Percentiles rank a stretch among this genome's conserved stretches.
Evolutionary conservation across 2,888 invertebrate genomes (phyloP).

Genomic region (Eugnorisma glareosa): DNA sequence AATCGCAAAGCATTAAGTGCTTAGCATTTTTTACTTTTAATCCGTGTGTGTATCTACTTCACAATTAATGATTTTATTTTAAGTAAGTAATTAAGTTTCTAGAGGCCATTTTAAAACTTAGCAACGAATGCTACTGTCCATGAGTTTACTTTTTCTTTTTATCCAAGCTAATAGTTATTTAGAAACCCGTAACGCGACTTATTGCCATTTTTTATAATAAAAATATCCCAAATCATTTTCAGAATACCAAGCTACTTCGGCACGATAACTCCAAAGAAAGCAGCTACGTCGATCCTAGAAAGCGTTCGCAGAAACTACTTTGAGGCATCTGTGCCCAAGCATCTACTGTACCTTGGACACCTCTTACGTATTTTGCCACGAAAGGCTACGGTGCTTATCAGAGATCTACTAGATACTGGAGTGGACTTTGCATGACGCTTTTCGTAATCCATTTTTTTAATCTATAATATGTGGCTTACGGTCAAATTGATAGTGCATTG

Average conservation of each 20-base stretch:
- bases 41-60: not conserved
- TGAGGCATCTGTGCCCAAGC: slow-evolving; percentile 92
- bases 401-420: slow-evolving; percentile 92
- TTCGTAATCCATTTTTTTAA: slow-evolving; percentile 34
- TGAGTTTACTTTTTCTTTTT: not conserved
- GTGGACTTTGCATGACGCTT: slow-evolving; percentile 90
- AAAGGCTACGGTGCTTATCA: slow-evolving; percentile 90
- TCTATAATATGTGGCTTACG: slow-evolving; percentile 23
- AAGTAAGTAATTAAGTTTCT: too few species aligned
- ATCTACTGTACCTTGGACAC: slow-evolving; percentile 90
- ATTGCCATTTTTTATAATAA: not conserved
- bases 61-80: not conserved
- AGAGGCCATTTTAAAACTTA: not conserved
- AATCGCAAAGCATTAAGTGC: slow-evolving; percentile 2
- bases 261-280: slow-evolving; percentile 90
- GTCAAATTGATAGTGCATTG: slow-evolving; percentile 46
- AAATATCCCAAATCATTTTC: slow-evolving; percentile 41
- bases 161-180: not conserved
- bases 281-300: slow-evolving; percentile 91
- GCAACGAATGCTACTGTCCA: not conserved
- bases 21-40: not conserved
- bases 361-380: slow-evolving; percentile 91
- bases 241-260: slow-evolving; percentile 93
- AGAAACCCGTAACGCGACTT: not conserved
- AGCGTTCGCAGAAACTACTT: slow-evolving; percentile 91